Evolutionary conservation across 1,140 invertebrate genomes (phyloP), one percentile per base, ranked within the genome.

Genomic region (Portunus trituberculatus): DNA sequence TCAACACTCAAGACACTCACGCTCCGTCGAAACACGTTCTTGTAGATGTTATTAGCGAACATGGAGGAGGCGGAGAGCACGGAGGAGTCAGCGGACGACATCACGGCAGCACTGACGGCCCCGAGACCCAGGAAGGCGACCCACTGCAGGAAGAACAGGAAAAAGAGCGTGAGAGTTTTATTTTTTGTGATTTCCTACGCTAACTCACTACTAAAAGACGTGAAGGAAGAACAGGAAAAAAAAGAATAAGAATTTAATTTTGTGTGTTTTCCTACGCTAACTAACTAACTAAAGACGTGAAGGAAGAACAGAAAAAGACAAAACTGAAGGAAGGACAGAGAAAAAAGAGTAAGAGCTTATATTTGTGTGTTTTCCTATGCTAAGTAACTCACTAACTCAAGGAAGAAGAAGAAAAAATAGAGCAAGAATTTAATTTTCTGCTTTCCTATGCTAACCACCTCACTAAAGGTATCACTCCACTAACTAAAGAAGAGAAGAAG

Each of bases 11-110:
- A 16, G 31, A 46, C 76, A 96, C 95, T 97, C 97, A 98, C 98
- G 97, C 98, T 98, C 97, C 99, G 99, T 96, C 99, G 97, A 97
- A 99, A 99, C 97, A 99, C 99, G 96, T 99, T 98, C 97, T 99
- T 99, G 98, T 99, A 99, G 95, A 99, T 98, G 97, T 99, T 99
- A 97, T 99, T 98, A 93, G 99, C 99, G 97, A 99, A 99, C 99
- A 99, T 99, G 32, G 99, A 99, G 96, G 98, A 99, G 8, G 99
- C 99, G 31, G 99, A 99, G 12, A 99, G 97, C 46, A 99, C 98
- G 95, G 99, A 99, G 52, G 99, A 99, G 97, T 99, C 99, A 0
- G 99, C 99, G 4, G 99, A 99, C 48, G 99, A 99, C 99, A 99
- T 99, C 83, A 99, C 99, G n/a, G 99, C 99, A 12, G 99, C 99